Percentiles rank a stretch among this genome's conserved stretches.
Conservation (phyloP, 2,888 invertebrate species). For the Harpalus rufipes region DNA sequence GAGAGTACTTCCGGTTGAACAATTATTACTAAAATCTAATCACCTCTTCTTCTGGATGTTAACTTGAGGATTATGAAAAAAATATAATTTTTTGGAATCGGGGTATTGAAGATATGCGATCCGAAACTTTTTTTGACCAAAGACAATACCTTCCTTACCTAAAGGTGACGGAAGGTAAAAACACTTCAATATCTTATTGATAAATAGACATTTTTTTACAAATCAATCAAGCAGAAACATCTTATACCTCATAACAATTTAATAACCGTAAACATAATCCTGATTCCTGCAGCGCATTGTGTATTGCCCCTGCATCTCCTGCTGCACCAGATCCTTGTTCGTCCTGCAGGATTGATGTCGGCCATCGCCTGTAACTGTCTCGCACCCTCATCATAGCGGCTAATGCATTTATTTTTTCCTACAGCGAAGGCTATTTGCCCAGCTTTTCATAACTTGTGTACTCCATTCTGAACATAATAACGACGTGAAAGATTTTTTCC, state of each 20-base stretch:
- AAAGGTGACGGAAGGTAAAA: too few species aligned
- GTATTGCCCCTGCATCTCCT: background rate
- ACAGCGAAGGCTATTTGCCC: constrained; percentile 56
- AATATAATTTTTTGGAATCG: too few species aligned
- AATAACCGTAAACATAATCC: background rate
- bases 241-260: background rate
- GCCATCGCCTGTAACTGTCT: constrained; percentile 61
- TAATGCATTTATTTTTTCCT: constrained; percentile 64
- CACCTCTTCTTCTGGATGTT: too few species aligned
- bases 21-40: too few species aligned
- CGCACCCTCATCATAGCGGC: constrained; percentile 56
- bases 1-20: too few species aligned
- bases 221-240: background rate
- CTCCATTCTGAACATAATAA: constrained; percentile 58
- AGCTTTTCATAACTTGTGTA: constrained; percentile 64
- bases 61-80: too few species aligned
- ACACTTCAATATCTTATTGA: too few species aligned
- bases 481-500: constrained; percentile 55
- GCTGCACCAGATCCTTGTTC: background rate
- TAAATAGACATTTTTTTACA: too few species aligned
- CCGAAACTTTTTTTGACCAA: too few species aligned
- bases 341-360: constrained; percentile 50
- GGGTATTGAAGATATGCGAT: too few species aligned
- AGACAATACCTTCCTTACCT: too few species aligned
- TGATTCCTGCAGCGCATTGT: background rate